Conservation (phyloP, 2,888 invertebrate genomes). For the Parnassius mnemosyne region DNA sequence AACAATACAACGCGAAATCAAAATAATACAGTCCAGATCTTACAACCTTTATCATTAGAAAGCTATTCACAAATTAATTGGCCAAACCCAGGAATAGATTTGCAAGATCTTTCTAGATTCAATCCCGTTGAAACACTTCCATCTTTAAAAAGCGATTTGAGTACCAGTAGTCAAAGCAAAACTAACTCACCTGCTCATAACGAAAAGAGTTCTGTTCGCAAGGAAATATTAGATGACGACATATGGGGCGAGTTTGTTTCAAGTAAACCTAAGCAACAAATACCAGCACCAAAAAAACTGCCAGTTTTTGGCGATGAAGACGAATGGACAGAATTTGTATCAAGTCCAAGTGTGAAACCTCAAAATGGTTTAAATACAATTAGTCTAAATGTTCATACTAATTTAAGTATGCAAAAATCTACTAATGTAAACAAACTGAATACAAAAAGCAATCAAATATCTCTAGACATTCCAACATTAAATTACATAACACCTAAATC, state of each 20-base stretch:
- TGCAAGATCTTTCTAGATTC: slow-evolving; percentile 73
- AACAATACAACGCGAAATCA: slow-evolving; percentile 42
- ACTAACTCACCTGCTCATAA: slow-evolving; percentile 57
- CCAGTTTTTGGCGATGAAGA: slow-evolving; percentile 61
- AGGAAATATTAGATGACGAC: slow-evolving; percentile 70
- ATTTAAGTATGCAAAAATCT: slow-evolving; percentile 61
- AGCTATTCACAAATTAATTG: slow-evolving; percentile 81
- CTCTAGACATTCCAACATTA: slow-evolving; percentile 65
- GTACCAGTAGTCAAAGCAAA: slow-evolving; percentile 55
- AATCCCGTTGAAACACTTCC: slow-evolving; percentile 74
- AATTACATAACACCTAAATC: slow-evolving; percentile 75
- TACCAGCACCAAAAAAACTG: slow-evolving; percentile 47
- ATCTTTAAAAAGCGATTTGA: slow-evolving; percentile 64
- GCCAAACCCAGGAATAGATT: slow-evolving; percentile 82
- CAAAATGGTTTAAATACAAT: slow-evolving; percentile 73
- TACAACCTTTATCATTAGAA: slow-evolving; percentile 72
- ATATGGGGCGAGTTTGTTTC: slow-evolving; percentile 83
- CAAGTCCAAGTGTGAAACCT: slow-evolving; percentile 65
- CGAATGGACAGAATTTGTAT: slow-evolving; percentile 77
- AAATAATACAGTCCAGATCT: slow-evolving; percentile 64
- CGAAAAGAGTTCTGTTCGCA: slow-evolving; percentile 41
- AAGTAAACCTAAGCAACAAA: slow-evolving; percentile 61
- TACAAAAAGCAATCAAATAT: slow-evolving; percentile 52
- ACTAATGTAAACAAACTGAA: slow-evolving; percentile 47
- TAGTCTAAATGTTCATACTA: slow-evolving; percentile 71